Evolutionary conservation across 2,888 invertebrate genomes (phyloP), one percentile per base, ranked within the genome.

Genomic region (Rhodophaea formosa): DNA sequence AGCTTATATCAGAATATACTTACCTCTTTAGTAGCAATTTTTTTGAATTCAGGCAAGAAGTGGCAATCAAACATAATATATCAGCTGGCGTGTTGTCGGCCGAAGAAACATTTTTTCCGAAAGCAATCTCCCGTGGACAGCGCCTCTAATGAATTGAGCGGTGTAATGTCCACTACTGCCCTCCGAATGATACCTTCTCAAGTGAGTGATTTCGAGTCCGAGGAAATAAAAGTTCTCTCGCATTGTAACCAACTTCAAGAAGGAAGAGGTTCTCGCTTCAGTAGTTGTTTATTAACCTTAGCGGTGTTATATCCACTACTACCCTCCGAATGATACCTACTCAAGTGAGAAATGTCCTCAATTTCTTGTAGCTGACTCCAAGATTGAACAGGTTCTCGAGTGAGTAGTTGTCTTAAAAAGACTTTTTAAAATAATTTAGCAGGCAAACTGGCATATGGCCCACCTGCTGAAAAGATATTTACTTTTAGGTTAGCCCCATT

Each of bases 41-140:
- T n/a, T n/a, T n/a, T n/a, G n/a, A 44, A 16, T 7, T 5, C 16
- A 39, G 7, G 12, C 35, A 52, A 52, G n/a, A 52, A 52, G 8
- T 32, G 12, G 14, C 39, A 52, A 35, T 52, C 35, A 35, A 6
- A 12, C 8, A 32, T 35, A 45, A 54, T 42, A 49, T 15, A 43
- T 56, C 42, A 43, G 43, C 29, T 39, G n/a, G 16, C 23, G 23
- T 23, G 23, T 23, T 30, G 14, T 14, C 39, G 17, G 42, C 23
- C 49, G 56, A 43, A 47, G 56, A 56, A 56, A 56, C 43, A 56
- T 56, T 56, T 56, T 56, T 56, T 51, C 49, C 42, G 14, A 56
- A 56, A 56, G 56, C 56, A 56, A 56, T 56, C 56, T 29, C 7
- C 12, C 14, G 12, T 14, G 56, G 47, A 42, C 56, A 29, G 29